Evolutionary conservation across 2,888 invertebrate species (phyloP), one percentile per base, ranked within the genome.

Genomic region (Diarsia brunnea): DNA sequence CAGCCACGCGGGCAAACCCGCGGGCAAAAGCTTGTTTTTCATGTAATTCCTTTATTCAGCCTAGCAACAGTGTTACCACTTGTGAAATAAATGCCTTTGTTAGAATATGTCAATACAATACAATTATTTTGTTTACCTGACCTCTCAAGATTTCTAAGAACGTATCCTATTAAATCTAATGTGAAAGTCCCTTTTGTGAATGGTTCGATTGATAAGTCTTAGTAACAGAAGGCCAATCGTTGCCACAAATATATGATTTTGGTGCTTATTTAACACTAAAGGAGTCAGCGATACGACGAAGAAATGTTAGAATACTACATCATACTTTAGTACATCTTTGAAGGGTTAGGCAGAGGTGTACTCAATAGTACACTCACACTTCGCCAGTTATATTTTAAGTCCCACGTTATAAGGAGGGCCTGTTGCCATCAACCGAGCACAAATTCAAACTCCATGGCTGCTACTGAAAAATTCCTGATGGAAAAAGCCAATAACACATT

Each of bases 61-160:
- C 21, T 70, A 19, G 27, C 14, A 21, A 47, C 14, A 31, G 19
- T 11, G 31, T 10, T 14, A 14, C 10, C 4, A 8, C 14, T 11
- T 24, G 31, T n/a, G 21, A 38, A 73, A 73, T 24, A 14, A 53
- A 53, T 38, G 5, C 55, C 4, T 58, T 74, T 58, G 14, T 24
- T 14, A 24, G 1, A 19, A 31, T 4, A 16, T 38, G 12, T n/a
- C 58, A 58, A 73, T 47, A 74, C 16, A 21, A 51, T 8, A 27
- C 8, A 69, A 69, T 10, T 70, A 70, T 70, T 49, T 24, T 69
- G 24, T 49, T 24, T 69, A 38, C 5, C 0, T 38, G 24, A 24
- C 8, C 31, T 2, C 19, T n/a, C 2, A 10, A 19, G 10, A 68
- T 69, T 49, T 58, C 38, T 73, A 4, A 49, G 31, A 27, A 58